phyloP scores from a whole-genome alignment of 2,113 vertebrate species.

The Pycnonotus jocosus region DNA sequence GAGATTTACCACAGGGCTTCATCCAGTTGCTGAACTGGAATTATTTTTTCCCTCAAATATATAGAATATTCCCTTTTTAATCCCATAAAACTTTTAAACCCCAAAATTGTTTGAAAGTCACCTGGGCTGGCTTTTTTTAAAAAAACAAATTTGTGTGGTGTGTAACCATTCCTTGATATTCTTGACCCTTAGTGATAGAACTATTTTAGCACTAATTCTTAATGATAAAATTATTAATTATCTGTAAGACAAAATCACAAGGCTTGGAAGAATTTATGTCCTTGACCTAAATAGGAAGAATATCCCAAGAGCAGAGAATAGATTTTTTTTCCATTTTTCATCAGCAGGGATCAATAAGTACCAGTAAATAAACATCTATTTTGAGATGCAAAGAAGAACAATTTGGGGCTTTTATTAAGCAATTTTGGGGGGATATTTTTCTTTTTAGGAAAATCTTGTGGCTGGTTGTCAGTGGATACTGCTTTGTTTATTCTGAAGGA shows the following conservation, averaged over 20 bases:
- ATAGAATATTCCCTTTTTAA: neutral
- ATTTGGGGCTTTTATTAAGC: neutral
- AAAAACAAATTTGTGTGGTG: neutral
- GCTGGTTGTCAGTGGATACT: slow-evolving; percentile 86
- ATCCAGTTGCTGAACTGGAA: neutral
- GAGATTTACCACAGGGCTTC: neutral
- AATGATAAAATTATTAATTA: neutral
- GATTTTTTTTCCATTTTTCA: neutral
- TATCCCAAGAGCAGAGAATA: neutral
- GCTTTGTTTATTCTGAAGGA: slow-evolving; percentile 79
- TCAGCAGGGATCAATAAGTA: neutral
- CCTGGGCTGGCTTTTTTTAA: neutral
- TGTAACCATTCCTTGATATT: neutral
- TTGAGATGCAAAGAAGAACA: neutral
- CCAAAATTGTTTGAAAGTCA: neutral
- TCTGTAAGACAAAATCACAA: neutral
- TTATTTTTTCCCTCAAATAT: neutral
- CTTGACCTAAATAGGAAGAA: neutral
- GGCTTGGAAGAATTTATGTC: neutral
- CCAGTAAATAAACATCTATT: neutral
- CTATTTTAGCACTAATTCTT: neutral
- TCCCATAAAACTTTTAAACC: neutral
- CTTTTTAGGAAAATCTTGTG: slow-evolving; percentile 71
- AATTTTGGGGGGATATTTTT: neutral
- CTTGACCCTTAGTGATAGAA: neutral